A percentile compares a stretch with the other conserved stretches of the same genome.
phyloP scores from a whole-genome alignment of 2,888 invertebrate species.

The Drosophila atripex region DNA sequence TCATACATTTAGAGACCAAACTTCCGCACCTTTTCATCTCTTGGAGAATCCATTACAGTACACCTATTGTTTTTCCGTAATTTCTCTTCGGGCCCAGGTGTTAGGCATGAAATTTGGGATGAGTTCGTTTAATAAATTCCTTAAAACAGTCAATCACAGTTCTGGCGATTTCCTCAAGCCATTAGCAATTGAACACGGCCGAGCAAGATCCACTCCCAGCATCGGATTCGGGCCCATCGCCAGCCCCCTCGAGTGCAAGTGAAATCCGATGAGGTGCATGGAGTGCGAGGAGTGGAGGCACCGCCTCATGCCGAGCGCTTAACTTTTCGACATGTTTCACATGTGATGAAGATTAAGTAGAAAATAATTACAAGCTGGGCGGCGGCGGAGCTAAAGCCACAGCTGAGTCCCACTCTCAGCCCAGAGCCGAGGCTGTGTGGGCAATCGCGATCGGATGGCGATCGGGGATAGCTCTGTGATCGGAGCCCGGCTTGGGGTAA shows the following conservation, averaged over 20 bases:
- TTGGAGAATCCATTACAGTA: neutral
- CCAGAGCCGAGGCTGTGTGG: constrained; percentile 23
- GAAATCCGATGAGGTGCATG: constrained; percentile 24
- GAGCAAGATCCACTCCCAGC: constrained; percentile 15
- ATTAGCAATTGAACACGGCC: constrained; percentile 39
- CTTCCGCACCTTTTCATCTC: neutral
- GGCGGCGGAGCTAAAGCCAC: constrained; percentile 16
- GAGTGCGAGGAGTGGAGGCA: constrained; percentile 37
- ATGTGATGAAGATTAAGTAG: constrained; percentile 81
- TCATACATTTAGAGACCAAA: neutral
- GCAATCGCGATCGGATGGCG: constrained; percentile 31
- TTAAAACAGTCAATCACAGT: constrained; percentile 23
- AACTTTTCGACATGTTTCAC: constrained; percentile 78
- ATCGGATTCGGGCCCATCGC: neutral
- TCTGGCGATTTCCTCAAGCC: constrained; percentile 28
- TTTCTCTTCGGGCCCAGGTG: constrained; percentile 12
- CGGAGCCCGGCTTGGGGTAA: constrained; percentile 53
- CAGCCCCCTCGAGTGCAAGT: constrained; percentile 17
- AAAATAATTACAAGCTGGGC: constrained; percentile 74
- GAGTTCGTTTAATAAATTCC: constrained; percentile 32
- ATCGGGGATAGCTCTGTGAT: constrained; percentile 62
- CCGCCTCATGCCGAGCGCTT: constrained; percentile 71
- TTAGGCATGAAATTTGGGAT: constrained; percentile 27
- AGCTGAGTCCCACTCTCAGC: neutral
- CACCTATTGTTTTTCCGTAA: too few species aligned